Evolutionary conservation across 2,888 invertebrate species (phyloP), one percentile per base, ranked within the genome.

Genomic region (Drosophila niveifrons): DNA sequence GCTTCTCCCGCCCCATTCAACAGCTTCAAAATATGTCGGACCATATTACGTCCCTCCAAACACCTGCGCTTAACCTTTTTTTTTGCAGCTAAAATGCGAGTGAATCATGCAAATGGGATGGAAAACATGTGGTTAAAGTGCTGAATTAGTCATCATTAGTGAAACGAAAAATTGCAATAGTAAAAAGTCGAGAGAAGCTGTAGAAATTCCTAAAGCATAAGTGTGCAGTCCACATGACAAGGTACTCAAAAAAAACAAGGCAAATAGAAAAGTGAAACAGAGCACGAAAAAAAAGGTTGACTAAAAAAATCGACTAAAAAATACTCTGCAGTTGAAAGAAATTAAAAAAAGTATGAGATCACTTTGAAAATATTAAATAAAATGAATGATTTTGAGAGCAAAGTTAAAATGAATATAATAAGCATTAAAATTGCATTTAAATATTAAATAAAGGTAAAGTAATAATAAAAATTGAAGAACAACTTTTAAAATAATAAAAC

Each of bases 81-180:
- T 31, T 31, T 31, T 79, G 79, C 82, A 81, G 71, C 75, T 86
- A 55, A 18, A 17, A 48, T 63, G 63, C 56, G 80, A 67, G 75
- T 84, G 88, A 84, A 85, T 88, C 88, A 84, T 77, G 82, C 77
- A 66, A 71, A 80, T 76, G 61, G 62, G 62, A 29, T 41, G 44
- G 53, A 59, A 43, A 59, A 67, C 56, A 47, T 61, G 65, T 51
- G 50, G 57, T 57, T 59, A 50, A 43, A 55, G 56, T 64, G 70
- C 67, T 70, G 83, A 73, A 72, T 85, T 85, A 85, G 88, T 85
- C 85, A 85, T 85, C 88, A 83, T 73, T 75, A 53, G 70, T 75
- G 71, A 86, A 85, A 23, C 23, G 23, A 23, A 6, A 85, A 81
- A 83, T 73, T 77, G 72, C 78, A 72, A 73, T 80, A 78, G 78